phyloP scores from a whole-genome alignment of 1,140 invertebrate genomes.

The Philaenus spumarius region DNA sequence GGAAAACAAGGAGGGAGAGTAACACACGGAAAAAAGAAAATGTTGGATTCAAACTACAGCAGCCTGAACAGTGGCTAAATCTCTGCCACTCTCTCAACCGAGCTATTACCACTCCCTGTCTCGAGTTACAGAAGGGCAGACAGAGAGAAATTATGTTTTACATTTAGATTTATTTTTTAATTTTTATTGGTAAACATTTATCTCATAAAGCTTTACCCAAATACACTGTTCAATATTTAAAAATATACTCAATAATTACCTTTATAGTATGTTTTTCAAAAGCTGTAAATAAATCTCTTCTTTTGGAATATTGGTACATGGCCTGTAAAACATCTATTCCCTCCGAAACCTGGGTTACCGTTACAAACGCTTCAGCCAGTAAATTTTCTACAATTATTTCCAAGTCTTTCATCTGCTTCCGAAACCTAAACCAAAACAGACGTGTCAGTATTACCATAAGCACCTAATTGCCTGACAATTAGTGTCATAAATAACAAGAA shows the following conservation, averaged over 20 bases:
- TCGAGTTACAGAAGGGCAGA: too few relatives aligned
- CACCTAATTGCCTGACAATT: not conserved
- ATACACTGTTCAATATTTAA: not conserved
- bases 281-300: constrained; percentile 52
- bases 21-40: too few relatives aligned
- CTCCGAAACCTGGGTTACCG: constrained; percentile 63
- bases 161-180: not conserved
- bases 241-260: constrained; percentile 38
- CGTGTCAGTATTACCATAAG: not conserved
- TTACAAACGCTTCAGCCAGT: constrained; percentile 55
- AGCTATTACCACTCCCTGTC: too few relatives aligned
- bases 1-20: too few relatives aligned
- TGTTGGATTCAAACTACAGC: too few relatives aligned
- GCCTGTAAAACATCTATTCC: constrained; percentile 59
- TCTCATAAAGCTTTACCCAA: not conserved
- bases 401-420: constrained; percentile 53
- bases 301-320: constrained; percentile 52
- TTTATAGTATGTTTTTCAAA: constrained; percentile 55
- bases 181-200: not conserved
- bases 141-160: too few relatives aligned
- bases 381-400: constrained; percentile 66
- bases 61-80: too few relatives aligned
- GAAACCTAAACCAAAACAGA: constrained; percentile 42
- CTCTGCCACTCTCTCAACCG: too few relatives aligned
- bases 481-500: not conserved